Percentiles rank a stretch among this genome's conserved stretches.
Evolutionary conservation across 2,113 vertebrate genomes (phyloP).

Genomic region (Mirza zaza): DNA sequence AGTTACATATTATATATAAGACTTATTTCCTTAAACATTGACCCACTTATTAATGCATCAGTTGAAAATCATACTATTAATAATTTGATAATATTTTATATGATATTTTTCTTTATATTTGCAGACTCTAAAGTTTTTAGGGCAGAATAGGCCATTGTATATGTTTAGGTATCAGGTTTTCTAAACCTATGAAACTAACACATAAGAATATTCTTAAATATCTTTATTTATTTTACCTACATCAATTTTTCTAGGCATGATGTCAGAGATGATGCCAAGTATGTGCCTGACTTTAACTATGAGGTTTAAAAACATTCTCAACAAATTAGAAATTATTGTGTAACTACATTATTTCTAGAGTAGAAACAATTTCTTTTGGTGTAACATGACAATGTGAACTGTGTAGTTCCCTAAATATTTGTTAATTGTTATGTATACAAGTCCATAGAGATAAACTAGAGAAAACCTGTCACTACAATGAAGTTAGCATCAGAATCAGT

Average conservation of each 20-base stretch:
- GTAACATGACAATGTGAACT: conserved; percentile 29
- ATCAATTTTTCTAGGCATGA: neutral
- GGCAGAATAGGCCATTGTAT: neutral
- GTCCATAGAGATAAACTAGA: neutral
- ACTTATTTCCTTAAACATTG: neutral
- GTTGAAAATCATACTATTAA: neutral
- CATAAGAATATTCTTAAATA: neutral
- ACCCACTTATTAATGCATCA: neutral
- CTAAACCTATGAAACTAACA: neutral
- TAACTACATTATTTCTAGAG: conserved; percentile 29
- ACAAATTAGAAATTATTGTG: conserved; percentile 4
- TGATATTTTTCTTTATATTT: neutral
- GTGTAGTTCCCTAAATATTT: conserved; percentile 60
- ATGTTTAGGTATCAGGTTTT: neutral
- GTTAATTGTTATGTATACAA: conserved; percentile 44
- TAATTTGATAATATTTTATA: neutral
- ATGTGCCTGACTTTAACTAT: neutral
- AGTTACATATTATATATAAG: neutral
- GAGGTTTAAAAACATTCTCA: neutral
- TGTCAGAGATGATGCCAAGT: neutral
- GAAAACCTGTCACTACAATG: neutral
- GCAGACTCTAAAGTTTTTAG: neutral
- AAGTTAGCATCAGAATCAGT: neutral
- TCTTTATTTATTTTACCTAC: neutral
- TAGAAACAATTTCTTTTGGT: neutral